phyloP scores from a whole-genome alignment of 1,140 invertebrate species.

The Bombus huntii region DNA sequence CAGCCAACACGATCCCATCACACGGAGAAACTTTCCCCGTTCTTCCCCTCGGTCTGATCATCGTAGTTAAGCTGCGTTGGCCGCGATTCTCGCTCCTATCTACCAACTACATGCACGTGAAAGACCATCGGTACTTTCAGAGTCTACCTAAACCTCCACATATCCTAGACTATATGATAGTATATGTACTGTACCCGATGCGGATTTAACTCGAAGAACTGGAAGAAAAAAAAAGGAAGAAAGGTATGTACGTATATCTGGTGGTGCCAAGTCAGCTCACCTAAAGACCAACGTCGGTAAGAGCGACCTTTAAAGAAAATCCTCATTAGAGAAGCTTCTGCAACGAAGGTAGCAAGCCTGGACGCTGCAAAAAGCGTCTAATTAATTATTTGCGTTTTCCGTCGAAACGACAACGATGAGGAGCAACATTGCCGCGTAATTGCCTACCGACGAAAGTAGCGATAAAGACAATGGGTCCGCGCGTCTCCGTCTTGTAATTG shows the following conservation, averaged over 20 bases:
- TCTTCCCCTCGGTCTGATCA: not conserved
- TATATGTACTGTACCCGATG: not conserved
- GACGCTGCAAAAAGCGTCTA: not conserved
- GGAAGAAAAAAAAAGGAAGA: not conserved
- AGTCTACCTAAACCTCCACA: not conserved
- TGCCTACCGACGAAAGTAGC: constrained; percentile 9
- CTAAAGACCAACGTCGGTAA: not conserved
- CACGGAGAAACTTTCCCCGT: not conserved
- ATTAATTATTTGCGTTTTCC: constrained; percentile 33
- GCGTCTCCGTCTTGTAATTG: constrained; percentile 24
- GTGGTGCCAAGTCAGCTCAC: not conserved
- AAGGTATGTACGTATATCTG: not conserved
- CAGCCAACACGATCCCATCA: not conserved
- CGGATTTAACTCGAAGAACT: not conserved
- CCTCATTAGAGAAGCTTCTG: not conserved
- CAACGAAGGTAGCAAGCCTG: not conserved
- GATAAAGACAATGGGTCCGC: constrained; percentile 13
- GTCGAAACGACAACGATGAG: constrained; percentile 15
- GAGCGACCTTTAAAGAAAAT: not conserved
- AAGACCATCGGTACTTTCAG: not conserved
- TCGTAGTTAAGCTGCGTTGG: constrained; percentile 12
- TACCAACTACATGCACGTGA: not conserved
- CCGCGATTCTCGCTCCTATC: not conserved
- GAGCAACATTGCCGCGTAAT: constrained; percentile 43
- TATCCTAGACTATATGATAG: not conserved